Base-by-base conservation (phyloP, 1,140 invertebrate species). In the Chironomus tepperi region DNA sequence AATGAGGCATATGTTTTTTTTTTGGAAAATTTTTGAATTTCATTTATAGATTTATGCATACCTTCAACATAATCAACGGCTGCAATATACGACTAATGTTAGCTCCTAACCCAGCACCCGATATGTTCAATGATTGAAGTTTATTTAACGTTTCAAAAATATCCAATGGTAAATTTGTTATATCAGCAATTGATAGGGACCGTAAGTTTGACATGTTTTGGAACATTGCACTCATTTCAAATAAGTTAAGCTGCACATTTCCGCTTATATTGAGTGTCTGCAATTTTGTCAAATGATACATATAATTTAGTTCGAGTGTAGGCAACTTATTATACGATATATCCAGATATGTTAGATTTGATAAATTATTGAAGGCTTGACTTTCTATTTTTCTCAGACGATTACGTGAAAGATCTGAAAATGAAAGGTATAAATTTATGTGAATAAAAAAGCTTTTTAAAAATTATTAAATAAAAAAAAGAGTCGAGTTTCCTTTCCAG, bases 251-350 rank as follows among this genome's bases (percentile, higher is more conserved):
- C 65, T 70, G 65, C 16, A 70, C 65, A 77, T 91, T 91, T 3
- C 88, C 88, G 74, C 88, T 88, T 10, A 90, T 82, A 75, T 85
- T 83, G 0, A 91, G 83, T 21, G 81, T 84, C 43, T 84, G 77
- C 18, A 70, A 16, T 21, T 70, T 70, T 70, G 65, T 16, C 65
- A 70, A 70, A 70, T 70, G n/a, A 77, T 79, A 81, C 74, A 90
- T 79, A 47, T 85, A 84, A 67, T 87, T 84, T 0, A 85, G 82
- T 77, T 88, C 86, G 21, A 89, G 83, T 19, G 83, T 83, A 75
- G 86, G 84, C 16, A 91, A 83, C 79, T 88, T 88, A 78, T 91
- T 91, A 78, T 88, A 86, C 73, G 88, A 86, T 16, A 91, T 83
- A 78, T 91, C 89, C 73, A 91, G 80, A 74, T 87, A 84, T 18